phyloP scores from a whole-genome alignment of 1,140 invertebrate genomes.

The Spodoptera litura region DNA sequence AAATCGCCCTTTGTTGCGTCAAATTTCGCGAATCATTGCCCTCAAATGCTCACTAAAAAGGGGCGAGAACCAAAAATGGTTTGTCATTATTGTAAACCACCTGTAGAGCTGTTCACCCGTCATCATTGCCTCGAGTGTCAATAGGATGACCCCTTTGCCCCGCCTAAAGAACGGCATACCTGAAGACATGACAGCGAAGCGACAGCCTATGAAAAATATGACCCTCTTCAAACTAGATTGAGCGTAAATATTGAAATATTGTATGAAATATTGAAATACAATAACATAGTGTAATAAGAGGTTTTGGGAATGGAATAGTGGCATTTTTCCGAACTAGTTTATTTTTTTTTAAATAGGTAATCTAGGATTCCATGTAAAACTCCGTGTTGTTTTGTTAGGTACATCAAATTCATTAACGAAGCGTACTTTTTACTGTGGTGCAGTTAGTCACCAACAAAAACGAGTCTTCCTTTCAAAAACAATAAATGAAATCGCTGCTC shows the following conservation, averaged over 20 bases:
- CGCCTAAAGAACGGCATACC: conserved; percentile 8
- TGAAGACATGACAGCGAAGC: conserved; percentile 21
- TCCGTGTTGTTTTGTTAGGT: too few relatives aligned
- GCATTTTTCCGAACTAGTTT: background rate
- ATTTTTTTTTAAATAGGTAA: too few relatives aligned
- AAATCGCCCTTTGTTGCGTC: background rate
- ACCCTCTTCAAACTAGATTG: conserved; percentile 42
- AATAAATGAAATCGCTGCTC: too few relatives aligned
- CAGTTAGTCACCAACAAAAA: too few relatives aligned
- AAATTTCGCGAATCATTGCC: conserved; percentile 29
- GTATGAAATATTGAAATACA: conserved; percentile 30
- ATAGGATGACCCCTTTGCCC: background rate
- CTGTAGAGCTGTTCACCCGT: conserved; percentile 25
- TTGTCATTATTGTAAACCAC: conserved; percentile 9
- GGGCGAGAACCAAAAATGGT: conserved; percentile 4
- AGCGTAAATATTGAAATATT: conserved; percentile 40
- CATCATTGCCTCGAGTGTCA: conserved; percentile 24
- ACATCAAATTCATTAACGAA: too few relatives aligned
- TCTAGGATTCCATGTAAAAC: too few relatives aligned
- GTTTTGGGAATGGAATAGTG: conserved; percentile 11
- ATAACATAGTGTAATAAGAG: conserved; percentile 26
- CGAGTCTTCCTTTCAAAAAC: too few relatives aligned
- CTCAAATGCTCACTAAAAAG: conserved; percentile 31
- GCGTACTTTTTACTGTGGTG: too few relatives aligned
- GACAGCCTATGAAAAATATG: conserved; percentile 35